A percentile compares a stretch with the other conserved stretches of the same genome.
Conservation (phyloP, 2,797 vertebrate genomes). For the Dendrocincla fuliginosa region DNA sequence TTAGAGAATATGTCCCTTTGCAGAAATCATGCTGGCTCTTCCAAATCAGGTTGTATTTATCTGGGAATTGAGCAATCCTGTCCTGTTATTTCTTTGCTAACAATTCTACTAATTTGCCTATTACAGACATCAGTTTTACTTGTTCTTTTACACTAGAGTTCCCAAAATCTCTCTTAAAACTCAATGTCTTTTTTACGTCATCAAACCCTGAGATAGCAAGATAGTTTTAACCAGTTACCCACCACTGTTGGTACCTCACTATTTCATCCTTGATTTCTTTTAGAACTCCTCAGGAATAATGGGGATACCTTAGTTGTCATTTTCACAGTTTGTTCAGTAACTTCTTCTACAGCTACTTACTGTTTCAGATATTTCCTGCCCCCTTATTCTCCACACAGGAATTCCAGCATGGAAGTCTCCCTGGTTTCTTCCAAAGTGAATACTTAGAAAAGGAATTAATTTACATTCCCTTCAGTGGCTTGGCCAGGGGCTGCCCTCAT, state of each 20-base stretch:
- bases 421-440: background rate
- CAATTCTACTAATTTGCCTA: background rate
- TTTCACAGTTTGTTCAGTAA: background rate
- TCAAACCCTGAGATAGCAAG: background rate
- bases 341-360: background rate
- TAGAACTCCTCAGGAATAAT: background rate
- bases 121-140: background rate
- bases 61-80: background rate
- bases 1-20: background rate
- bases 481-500: background rate
- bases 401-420: background rate
- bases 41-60: background rate
- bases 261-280: background rate
- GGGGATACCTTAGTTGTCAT: rapidly evolving
- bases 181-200: background rate
- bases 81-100: background rate
- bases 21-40: background rate
- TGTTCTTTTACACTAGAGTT: background rate
- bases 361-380: background rate
- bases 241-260: background rate
- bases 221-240: background rate
- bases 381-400: background rate
- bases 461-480: background rate
- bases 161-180: background rate
- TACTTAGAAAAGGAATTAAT: background rate